Conservation (phyloP, 1,140 invertebrate genomes). For the Bathynomus jamesi region DNA sequence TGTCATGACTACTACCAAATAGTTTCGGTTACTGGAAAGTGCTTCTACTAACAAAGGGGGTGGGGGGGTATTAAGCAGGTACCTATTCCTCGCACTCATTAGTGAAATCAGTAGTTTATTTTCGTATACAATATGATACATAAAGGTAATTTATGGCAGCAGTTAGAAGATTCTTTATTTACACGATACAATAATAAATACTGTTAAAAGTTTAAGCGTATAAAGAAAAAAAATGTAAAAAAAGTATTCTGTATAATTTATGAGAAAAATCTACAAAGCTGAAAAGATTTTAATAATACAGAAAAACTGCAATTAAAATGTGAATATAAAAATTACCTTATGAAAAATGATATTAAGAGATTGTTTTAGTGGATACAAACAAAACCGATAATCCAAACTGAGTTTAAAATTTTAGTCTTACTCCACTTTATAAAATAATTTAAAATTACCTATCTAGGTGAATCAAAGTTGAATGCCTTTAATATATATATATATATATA, state of each 20-base stretch:
- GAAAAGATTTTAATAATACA: not conserved
- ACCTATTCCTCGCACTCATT: no score
- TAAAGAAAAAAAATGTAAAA: not conserved
- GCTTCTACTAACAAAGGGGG: no score
- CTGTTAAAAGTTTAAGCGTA: slow-evolving; percentile 1
- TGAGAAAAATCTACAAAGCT: not conserved
- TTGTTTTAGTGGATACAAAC: not conserved
- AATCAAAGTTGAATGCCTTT: not conserved
- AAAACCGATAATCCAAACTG: not conserved
- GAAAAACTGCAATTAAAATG: not conserved
- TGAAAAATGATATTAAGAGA: no score
- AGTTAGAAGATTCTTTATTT: not conserved
- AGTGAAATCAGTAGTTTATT: no score
- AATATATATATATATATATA: slow-evolving; percentile 1
- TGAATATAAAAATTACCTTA: no score
- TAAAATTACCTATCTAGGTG: not conserved
- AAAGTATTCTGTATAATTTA: not conserved
- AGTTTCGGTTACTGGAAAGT: no score
- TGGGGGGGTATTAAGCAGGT: no score
- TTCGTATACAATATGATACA: no score
- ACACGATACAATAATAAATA: slow-evolving; percentile 1
- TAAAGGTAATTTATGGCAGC: no score
- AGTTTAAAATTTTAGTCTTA: not conserved
- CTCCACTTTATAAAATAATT: no score
- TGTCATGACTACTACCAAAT: no score